These are phyloP conservation scores for Lasioglossum albipes DNA, from an alignment of 1,140 invertebrate species.

Conservation along the genomic window DNA sequence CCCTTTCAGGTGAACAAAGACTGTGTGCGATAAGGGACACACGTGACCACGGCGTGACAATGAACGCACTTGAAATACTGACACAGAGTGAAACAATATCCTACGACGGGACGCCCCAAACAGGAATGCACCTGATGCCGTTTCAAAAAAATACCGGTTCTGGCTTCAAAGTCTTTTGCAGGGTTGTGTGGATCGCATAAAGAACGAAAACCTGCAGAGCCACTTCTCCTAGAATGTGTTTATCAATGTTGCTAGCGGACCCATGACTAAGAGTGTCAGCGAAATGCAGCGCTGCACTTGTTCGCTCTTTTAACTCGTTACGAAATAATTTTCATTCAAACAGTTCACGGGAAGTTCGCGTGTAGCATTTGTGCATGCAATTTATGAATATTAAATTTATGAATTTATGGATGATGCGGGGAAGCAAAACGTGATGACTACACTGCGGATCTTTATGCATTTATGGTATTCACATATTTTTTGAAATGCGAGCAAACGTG, in stretches of 20 bases:
- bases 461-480: too few species aligned
- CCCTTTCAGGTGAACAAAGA: conserved; percentile 39
- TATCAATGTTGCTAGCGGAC: neutral
- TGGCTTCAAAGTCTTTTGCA: conserved; percentile 13
- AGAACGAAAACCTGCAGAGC: neutral
- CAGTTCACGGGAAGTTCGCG: too few species aligned
- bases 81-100: conserved; percentile 32
- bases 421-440: too few species aligned
- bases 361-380: too few species aligned
- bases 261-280: neutral
- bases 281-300: neutral
- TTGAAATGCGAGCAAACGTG: too few species aligned
- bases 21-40: too few species aligned
- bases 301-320: neutral
- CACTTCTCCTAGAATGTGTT: neutral
- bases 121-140: conserved; percentile 46
- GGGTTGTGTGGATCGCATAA: neutral
- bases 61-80: conserved; percentile 37
- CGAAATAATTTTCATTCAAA: too few species aligned
- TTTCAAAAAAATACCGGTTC: conserved; percentile 27
- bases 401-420: too few species aligned
- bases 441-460: too few species aligned
- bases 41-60: conserved; percentile 12
- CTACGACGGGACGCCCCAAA: conserved; percentile 37
- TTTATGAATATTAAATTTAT: too few species aligned